Percentiles rank a stretch among this genome's conserved stretches.
Conservation (phyloP, 2,797 vertebrate genomes). For the Clarias pachynema region DNA sequence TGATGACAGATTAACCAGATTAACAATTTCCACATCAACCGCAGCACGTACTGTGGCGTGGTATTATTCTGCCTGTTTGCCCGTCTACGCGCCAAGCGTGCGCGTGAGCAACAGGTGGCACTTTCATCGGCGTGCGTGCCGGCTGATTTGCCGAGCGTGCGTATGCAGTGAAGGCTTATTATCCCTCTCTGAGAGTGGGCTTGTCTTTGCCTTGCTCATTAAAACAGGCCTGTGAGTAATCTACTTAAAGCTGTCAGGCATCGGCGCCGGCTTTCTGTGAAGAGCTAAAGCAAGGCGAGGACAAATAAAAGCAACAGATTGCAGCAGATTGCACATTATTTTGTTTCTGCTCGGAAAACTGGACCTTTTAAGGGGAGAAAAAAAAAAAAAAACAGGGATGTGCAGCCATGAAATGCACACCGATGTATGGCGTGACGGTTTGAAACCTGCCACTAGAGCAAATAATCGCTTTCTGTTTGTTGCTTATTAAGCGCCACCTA, state of each 20-base stretch:
- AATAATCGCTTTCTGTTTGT: background rate
- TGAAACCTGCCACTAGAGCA: constrained; percentile 11
- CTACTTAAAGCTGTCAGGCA: constrained; percentile 48
- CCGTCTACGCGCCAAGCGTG: background rate
- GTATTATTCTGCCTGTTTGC: constrained; percentile 1
- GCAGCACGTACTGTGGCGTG: background rate
- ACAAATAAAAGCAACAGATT: constrained; percentile 51
- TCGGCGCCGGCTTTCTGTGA: constrained; percentile 39
- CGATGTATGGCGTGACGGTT: constrained; percentile 7
- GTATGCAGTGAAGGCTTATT: constrained; percentile 37
- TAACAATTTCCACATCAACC: constrained; percentile 4
- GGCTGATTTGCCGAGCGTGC: constrained; percentile 31
- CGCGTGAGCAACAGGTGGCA: constrained; percentile 38
- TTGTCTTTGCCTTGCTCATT: constrained; percentile 45
- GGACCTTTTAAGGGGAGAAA: constrained; percentile 22
- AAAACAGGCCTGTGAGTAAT: constrained; percentile 51
- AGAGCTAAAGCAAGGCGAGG: constrained; percentile 30
- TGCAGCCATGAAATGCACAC: constrained; percentile 5
- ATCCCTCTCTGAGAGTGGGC: constrained; percentile 39
- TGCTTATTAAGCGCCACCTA: constrained; percentile 15
- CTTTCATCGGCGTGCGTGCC: constrained; percentile 32
- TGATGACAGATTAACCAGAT: constrained; percentile 27
- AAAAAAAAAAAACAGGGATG: background rate
- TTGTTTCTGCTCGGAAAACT: constrained; percentile 35
- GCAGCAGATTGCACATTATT: constrained; percentile 40